Conservation (phyloP, 1,140 invertebrate species). For the Copidosoma floridanum region DNA sequence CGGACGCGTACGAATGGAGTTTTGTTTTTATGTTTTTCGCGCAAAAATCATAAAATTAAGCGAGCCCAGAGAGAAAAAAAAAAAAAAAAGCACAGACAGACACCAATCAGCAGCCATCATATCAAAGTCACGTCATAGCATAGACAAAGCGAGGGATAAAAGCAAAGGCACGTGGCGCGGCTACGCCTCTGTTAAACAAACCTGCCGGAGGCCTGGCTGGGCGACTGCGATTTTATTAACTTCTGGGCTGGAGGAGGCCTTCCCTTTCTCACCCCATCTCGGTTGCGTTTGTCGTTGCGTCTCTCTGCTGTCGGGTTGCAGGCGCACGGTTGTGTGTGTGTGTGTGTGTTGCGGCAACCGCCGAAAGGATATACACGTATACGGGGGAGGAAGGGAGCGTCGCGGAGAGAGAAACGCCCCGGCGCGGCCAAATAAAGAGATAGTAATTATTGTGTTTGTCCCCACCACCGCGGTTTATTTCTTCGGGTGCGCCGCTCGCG, state of each 20-base stretch:
- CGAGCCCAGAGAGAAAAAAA: too few relatives aligned
- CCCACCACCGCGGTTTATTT: constrained; percentile 27
- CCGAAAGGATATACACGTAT: too few relatives aligned
- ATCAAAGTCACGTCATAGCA: too few relatives aligned
- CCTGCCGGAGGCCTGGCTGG: constrained; percentile 42
- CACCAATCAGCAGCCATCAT: too few relatives aligned
- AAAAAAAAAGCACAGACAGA: too few relatives aligned
- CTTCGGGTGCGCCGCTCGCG: constrained; percentile 8
- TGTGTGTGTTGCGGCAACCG: too few relatives aligned
- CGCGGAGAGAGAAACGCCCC: too few relatives aligned
- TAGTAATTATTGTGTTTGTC: constrained; percentile 56
- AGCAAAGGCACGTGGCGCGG: constrained; percentile 23
- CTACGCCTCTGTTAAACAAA: constrained; percentile 56
- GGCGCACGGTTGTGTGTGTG: constrained; percentile 21
- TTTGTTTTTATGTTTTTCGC: too few relatives aligned
- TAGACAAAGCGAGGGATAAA: constrained; percentile 12
- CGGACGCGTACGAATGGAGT: too few relatives aligned
- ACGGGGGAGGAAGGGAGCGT: too few relatives aligned
- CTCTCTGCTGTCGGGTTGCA: too few relatives aligned
- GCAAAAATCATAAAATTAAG: too few relatives aligned
- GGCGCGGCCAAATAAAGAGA: constrained; percentile 54
- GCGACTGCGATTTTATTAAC: constrained; percentile 56
- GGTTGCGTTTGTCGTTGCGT: constrained; percentile 32
- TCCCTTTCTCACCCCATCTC: constrained; percentile 24
- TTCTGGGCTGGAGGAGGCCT: constrained; percentile 47